These are phyloP conservation scores for Sebastes variabilis DNA, from an alignment of 2,797 vertebrate genomes.

Conservation along the genomic window DNA sequence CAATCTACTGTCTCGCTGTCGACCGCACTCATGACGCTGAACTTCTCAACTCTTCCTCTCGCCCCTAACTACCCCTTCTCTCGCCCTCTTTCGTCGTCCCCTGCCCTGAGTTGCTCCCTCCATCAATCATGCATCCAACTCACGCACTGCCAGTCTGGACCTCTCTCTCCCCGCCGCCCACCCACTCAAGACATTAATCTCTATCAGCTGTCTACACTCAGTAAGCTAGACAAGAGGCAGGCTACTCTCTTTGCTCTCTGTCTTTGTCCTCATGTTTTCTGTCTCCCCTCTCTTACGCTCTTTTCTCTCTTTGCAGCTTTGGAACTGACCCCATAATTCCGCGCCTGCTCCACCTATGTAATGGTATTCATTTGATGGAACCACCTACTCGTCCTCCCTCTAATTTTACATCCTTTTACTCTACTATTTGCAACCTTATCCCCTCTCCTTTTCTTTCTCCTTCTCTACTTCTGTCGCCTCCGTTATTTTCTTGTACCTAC, in stretches of 20 bases:
- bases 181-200: slow-evolving; percentile 76
- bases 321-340: slow-evolving; percentile 44
- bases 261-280: slow-evolving; percentile 49
- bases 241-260: slow-evolving; percentile 35
- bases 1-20: slow-evolving; percentile 44
- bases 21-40: slow-evolving; percentile 56
- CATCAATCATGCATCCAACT: slow-evolving; percentile 72
- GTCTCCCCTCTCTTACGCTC: slow-evolving; percentile 18
- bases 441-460: background rate
- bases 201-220: slow-evolving; percentile 71
- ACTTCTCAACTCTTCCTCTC: slow-evolving; percentile 67
- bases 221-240: slow-evolving; percentile 59
- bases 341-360: slow-evolving; percentile 39
- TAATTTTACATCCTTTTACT: slow-evolving; percentile 52
- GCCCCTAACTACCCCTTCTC: slow-evolving; percentile 53
- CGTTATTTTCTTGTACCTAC: slow-evolving; percentile 6
- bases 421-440: slow-evolving; percentile 17
- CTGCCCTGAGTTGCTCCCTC: slow-evolving; percentile 50
- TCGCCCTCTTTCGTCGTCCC: slow-evolving; percentile 35
- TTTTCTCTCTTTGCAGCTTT: slow-evolving; percentile 23
- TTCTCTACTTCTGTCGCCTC: background rate
- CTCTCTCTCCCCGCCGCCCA: slow-evolving; percentile 52
- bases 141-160: slow-evolving; percentile 61
- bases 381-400: slow-evolving; percentile 18
- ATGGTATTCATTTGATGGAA: slow-evolving; percentile 50